Base-by-base conservation (phyloP, 2,888 invertebrate species). In the Cataglyphis altisquamis region DNA sequence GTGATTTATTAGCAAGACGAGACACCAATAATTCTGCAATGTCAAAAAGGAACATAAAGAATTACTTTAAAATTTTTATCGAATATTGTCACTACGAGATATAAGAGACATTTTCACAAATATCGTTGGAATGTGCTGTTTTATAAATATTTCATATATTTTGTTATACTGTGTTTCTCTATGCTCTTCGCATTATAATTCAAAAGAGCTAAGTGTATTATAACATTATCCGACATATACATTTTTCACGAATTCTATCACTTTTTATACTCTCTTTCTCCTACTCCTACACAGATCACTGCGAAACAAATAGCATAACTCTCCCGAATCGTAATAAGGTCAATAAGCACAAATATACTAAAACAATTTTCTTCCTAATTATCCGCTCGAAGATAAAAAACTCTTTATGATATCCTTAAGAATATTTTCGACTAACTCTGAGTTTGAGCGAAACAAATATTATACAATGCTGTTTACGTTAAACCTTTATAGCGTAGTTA, bases 111-210 rank as follows among this genome's bases (percentile, higher is more conserved):
- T 86, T 89, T 88, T 92, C 92, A 91, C 91, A 89, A 92, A 88
- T 90, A 89, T 90, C 92, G 92, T 88, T 88, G 90, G 83, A 84
- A 89, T 84, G 88, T 89, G 88, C 91, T 92, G 90, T 94, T 93
- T 93, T 94, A 92, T 93, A 93, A 94, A 94, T 94, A 94, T 92
- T 94, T 94, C 91, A 94, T 94, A 94, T 94, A 94, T 94, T 94
- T 94, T 94, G 93, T 94, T 94, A 94, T 94, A 94, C 94, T 94
- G 87, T 94, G 87, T 94, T 94, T 94, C 94, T 94, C 94, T 94
- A 94, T 94, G 93, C 94, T 92, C 94, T 92, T 91, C 91, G 91
- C 89, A 87, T 91, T 90, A 90, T 89, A 90, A 90, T 90, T 91
- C 88, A 90, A 18, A 52, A 90, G 86, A 90, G 85, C 89, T 91